Evolutionary conservation across 2,888 invertebrate genomes (phyloP).

Genomic region (Sarcophaga subvicina): DNA sequence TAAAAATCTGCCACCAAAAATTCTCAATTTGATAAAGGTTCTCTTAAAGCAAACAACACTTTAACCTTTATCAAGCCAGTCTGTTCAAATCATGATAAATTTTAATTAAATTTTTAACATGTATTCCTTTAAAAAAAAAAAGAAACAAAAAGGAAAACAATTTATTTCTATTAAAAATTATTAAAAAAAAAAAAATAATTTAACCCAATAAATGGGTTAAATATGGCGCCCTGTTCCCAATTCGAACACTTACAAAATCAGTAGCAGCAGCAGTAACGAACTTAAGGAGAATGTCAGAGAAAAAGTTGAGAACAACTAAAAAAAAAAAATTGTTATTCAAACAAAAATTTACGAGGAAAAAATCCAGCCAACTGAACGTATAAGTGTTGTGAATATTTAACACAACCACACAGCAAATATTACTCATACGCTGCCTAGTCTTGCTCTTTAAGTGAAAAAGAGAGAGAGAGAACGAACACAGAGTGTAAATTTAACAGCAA

Average conservation of each 20-base stretch:
- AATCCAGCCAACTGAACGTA: slow-evolving; percentile 26
- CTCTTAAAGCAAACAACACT: no score
- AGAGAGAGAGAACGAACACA: no score
- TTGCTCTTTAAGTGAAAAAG: no score
- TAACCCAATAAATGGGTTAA: slow-evolving; percentile 21
- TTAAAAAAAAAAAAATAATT: background rate
- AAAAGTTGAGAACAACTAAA: no score
- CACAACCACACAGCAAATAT: slow-evolving; percentile 2
- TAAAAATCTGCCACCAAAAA: no score
- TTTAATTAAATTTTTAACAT: slow-evolving; percentile 29
- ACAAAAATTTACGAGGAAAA: background rate
- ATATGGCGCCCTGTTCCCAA: slow-evolving; percentile 6
- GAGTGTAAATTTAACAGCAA: background rate
- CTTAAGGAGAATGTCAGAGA: background rate
- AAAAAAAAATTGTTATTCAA: background rate
- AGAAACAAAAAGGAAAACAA: background rate
- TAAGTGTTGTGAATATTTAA: slow-evolving; percentile 41
- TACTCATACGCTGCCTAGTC: slow-evolving; percentile 31
- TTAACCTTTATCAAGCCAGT: slow-evolving; percentile 7
- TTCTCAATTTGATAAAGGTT: no score
- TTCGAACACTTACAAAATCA: background rate
- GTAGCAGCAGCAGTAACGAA: no score
- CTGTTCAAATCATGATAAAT: slow-evolving; percentile 22
- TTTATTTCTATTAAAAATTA: background rate
- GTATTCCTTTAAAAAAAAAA: background rate